phyloP scores from a whole-genome alignment of 2,888 invertebrate genomes.

The Chrysopilus asiliformis region DNA sequence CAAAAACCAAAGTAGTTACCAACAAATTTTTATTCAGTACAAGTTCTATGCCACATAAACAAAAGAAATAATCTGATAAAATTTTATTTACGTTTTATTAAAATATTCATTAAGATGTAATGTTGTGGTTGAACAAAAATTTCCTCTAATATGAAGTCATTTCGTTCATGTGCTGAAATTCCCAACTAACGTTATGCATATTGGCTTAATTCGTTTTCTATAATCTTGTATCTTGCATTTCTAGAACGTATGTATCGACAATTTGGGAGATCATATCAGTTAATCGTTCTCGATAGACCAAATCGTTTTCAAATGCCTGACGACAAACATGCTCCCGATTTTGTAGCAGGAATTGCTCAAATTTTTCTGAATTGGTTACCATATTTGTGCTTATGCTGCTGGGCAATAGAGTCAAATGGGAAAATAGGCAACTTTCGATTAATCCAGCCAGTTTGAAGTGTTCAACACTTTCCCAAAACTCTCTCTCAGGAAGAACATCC shows the following conservation, averaged over 20 bases:
- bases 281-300: slow-evolving; percentile 39
- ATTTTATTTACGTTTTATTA: too few species aligned
- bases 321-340: slow-evolving; percentile 42
- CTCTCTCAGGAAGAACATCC: slow-evolving; percentile 32
- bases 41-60: too few species aligned
- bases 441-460: slow-evolving; percentile 42
- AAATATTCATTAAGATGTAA: too few species aligned
- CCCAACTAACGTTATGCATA: too few species aligned
- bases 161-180: too few species aligned
- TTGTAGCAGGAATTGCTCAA: slow-evolving; percentile 40
- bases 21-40: too few species aligned
- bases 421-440: slow-evolving; percentile 41
- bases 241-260: slow-evolving; percentile 34
- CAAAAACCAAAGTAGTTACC: too few species aligned
- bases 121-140: too few species aligned
- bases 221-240: too few species aligned
- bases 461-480: slow-evolving; percentile 32
- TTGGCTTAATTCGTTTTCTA: too few species aligned
- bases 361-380: slow-evolving; percentile 39
- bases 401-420: slow-evolving; percentile 42
- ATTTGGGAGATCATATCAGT: slow-evolving; percentile 44
- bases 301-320: slow-evolving; percentile 40
- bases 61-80: too few species aligned
- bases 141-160: too few species aligned
- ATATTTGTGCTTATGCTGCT: slow-evolving; percentile 37